These are phyloP conservation scores for Microctonus brassicae DNA, from an alignment of 2,888 invertebrate genomes.

Conservation along the genomic window DNA sequence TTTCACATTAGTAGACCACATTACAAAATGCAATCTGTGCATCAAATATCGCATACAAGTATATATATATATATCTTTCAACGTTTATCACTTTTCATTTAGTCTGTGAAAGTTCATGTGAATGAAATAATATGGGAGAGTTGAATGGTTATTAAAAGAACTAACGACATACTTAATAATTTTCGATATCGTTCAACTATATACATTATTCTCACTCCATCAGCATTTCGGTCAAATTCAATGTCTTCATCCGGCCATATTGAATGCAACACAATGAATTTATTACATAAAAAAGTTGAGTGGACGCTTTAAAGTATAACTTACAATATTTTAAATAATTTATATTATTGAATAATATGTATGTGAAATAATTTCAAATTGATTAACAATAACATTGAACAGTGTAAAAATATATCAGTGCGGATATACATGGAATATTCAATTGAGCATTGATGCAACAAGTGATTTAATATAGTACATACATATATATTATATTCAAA, in stretches of 20 bases:
- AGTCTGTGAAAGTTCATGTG: too few species aligned
- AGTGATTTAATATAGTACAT: neutral
- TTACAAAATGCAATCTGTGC: too few species aligned
- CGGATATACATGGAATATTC: neutral
- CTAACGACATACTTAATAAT: too few species aligned
- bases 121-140: too few species aligned
- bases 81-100: too few species aligned
- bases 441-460: neutral
- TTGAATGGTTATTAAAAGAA: too few species aligned
- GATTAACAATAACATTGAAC: neutral
- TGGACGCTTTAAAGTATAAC: neutral
- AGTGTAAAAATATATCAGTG: too few species aligned
- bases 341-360: neutral
- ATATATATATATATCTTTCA: too few species aligned
- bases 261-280: neutral
- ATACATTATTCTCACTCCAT: neutral
- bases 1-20: too few species aligned
- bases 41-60: too few species aligned
- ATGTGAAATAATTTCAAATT: neutral
- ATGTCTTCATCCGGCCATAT: neutral
- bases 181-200: too few species aligned
- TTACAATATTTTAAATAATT: neutral
- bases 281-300: neutral
- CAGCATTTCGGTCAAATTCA: neutral
- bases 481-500: neutral